These are phyloP conservation scores for Hyalella azteca DNA, from an alignment of 2,888 invertebrate species.

Conservation along the genomic window DNA sequence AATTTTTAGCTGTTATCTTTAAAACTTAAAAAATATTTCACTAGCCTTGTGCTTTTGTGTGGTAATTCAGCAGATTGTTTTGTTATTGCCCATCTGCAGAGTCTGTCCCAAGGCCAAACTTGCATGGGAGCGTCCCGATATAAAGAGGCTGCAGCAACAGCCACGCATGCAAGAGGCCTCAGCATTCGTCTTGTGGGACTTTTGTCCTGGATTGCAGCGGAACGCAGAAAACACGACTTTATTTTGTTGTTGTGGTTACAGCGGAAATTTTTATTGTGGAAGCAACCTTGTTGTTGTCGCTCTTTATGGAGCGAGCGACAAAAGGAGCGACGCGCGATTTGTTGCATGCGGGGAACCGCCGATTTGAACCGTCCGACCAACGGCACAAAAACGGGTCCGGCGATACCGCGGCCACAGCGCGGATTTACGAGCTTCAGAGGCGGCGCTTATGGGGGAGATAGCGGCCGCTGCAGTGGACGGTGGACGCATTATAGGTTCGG, in stretches of 20 bases:
- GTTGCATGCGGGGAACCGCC: neutral
- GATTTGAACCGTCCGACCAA: neutral
- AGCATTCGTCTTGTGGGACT: neutral
- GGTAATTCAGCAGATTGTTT: no score
- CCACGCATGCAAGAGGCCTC: no score
- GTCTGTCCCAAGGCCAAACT: no score
- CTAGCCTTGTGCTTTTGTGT: no score
- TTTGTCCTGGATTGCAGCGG: neutral
- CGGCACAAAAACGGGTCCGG: neutral
- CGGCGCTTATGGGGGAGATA: neutral
- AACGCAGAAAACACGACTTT: slow-evolving; percentile 26
- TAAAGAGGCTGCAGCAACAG: no score
- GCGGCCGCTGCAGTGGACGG: neutral
- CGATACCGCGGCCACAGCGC: neutral
- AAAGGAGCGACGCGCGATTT: slow-evolving; percentile 3
- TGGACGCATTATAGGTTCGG: neutral
- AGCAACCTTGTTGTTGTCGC: slow-evolving; percentile 25
- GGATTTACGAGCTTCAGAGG: slow-evolving; percentile 7
- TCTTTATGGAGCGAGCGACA: slow-evolving; percentile 8
- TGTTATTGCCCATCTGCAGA: no score
- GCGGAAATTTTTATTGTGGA: slow-evolving; percentile 26
- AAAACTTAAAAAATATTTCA: no score
- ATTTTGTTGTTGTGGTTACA: slow-evolving; percentile 19
- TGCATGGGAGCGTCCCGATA: no score
- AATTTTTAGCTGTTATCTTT: no score